These are phyloP conservation scores for Aspiorhynchus laticeps DNA, from an alignment of 2,113 vertebrate species.

Conservation along the genomic window DNA sequence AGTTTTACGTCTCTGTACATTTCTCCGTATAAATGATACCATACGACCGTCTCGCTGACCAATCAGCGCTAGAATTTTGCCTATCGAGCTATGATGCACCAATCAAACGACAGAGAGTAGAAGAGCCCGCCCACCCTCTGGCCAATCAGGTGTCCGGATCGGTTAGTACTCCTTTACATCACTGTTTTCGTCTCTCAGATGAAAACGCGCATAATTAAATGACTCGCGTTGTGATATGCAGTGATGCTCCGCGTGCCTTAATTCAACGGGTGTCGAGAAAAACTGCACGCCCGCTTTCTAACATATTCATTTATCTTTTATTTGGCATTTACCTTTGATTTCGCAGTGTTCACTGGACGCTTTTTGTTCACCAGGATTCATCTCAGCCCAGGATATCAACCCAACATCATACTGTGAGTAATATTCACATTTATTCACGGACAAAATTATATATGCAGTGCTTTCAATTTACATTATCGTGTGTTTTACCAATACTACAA, in stretches of 20 bases:
- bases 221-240: not conserved
- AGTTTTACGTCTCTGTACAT: not conserved
- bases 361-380: slow-evolving; percentile 1
- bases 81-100: slow-evolving; percentile 39
- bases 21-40: not conserved
- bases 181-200: not conserved
- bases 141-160: slow-evolving; percentile 54
- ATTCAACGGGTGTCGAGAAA: not conserved
- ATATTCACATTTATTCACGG: not conserved
- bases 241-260: not conserved
- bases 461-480: not conserved
- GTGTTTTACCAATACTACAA: not conserved
- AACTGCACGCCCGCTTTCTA: not conserved
- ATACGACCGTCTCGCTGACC: not conserved
- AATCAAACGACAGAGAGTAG: slow-evolving; percentile 47
- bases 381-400: not conserved
- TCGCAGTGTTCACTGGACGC: not conserved
- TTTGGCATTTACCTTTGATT: not conserved
- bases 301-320: not conserved
- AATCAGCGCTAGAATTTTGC: slow-evolving; percentile 2
- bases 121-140: slow-evolving; percentile 44
- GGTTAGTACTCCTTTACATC: not conserved
- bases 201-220: not conserved
- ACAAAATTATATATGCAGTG: not conserved
- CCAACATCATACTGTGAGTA: slow-evolving; percentile 5